A percentile compares a stretch with the other conserved stretches of the same genome.
Evolutionary conservation across 2,888 invertebrate species (phyloP).

Genomic region (Helleia helle): DNA sequence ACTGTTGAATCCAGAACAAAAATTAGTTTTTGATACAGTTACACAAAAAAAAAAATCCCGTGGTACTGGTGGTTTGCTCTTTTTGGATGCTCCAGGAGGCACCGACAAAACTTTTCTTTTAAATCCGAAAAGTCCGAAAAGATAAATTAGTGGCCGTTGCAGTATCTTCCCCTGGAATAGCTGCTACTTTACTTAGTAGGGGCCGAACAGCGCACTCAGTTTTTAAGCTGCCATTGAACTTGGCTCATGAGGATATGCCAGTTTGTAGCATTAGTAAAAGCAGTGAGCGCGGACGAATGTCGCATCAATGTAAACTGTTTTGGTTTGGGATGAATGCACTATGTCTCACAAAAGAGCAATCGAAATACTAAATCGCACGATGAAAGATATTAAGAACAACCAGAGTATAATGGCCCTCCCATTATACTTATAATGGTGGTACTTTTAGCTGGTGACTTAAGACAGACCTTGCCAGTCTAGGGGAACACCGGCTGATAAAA

Average conservation of each 20-base stretch:
- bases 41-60: constrained; percentile 14
- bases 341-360: constrained; percentile 18
- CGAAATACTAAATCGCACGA: constrained; percentile 16
- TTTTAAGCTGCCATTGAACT: constrained; percentile 17
- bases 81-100: constrained; percentile 17
- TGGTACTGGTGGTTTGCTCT: constrained; percentile 16
- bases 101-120: constrained; percentile 18
- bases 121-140: constrained; percentile 17
- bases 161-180: constrained; percentile 13
- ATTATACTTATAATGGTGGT: constrained; percentile 19
- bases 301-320: constrained; percentile 18
- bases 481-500: constrained; percentile 21
- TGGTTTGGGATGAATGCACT: too few relatives aligned
- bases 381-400: constrained; percentile 16
- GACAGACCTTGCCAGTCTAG: constrained; percentile 19
- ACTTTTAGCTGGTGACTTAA: constrained; percentile 21
- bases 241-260: constrained; percentile 20
- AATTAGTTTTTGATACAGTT: constrained; percentile 15
- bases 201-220: constrained; percentile 13
- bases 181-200: constrained; percentile 3
- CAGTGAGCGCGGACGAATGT: constrained; percentile 17
- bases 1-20: constrained; percentile 17
- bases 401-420: constrained; percentile 16
- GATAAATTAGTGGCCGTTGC: constrained; percentile 20
- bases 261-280: constrained; percentile 21